These are phyloP conservation scores for Phoenoteleia sp. DNA, from an alignment of 2,888 invertebrate genomes.

Conservation along the genomic window DNA sequence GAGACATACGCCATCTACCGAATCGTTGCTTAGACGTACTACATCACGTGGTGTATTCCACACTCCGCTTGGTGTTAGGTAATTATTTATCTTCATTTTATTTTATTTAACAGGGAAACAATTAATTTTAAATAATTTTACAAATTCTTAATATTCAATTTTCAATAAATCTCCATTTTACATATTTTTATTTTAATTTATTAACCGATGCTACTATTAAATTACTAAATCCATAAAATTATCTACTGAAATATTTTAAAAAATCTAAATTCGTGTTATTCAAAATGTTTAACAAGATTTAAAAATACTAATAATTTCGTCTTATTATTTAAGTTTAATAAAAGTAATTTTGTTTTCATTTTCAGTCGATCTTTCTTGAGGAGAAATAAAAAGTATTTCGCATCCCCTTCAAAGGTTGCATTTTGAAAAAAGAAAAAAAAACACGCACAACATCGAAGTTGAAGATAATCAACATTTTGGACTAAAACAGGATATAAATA, in stretches of 20 bases:
- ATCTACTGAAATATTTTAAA: no score
- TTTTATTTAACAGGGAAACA: no score
- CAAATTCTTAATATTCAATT: no score
- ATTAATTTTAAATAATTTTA: no score
- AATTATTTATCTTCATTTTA: conserved; percentile 3
- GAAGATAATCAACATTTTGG: background rate
- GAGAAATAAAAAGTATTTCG: conserved; percentile 85
- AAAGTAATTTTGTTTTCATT: conserved; percentile 60
- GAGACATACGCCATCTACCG: conserved; percentile 85
- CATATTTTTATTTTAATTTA: no score
- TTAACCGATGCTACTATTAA: no score
- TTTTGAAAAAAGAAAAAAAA: conserved; percentile 26
- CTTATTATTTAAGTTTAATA: no score
- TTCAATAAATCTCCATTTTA: no score
- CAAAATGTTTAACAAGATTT: no score
- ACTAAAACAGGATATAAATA: background rate
- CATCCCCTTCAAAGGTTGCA: conserved; percentile 82
- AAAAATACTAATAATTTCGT: no score
- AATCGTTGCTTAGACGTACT: conserved; percentile 84
- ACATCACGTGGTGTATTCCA: conserved; percentile 83
- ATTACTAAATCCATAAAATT: no score
- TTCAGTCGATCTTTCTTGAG: conserved; percentile 83
- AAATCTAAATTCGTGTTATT: no score
- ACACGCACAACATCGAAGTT: background rate
- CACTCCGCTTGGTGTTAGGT: conserved; percentile 84